Conservation (phyloP, 2,888 invertebrate species). For the Torymus texanus region DNA sequence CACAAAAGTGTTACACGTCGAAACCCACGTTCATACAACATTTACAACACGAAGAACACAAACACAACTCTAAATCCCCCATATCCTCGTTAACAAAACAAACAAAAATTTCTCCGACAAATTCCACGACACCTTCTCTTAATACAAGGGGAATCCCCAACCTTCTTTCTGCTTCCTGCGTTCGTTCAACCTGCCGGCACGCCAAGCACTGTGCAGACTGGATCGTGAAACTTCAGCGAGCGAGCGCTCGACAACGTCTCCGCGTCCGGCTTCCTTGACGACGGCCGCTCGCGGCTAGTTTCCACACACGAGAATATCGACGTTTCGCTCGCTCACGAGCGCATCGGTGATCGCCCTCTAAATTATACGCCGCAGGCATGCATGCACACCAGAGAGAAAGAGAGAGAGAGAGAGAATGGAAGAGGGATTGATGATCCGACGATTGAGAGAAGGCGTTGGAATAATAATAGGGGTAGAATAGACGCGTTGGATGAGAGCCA, state of each 20-base stretch:
- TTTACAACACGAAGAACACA: no score
- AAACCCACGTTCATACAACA: no score
- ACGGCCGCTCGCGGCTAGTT: conserved; percentile 13
- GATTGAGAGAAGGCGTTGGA: background rate
- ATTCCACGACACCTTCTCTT: no score
- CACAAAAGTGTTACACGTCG: no score
- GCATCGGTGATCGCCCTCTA: conserved; percentile 45
- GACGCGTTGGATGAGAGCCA: background rate
- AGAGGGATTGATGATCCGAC: no score
- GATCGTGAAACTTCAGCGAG: background rate
- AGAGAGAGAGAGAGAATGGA: no score
- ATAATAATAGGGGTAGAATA: background rate
- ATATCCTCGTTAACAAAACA: no score
- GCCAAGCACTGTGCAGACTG: background rate
- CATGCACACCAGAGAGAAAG: no score
- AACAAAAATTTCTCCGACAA: no score
- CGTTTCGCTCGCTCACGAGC: conserved; percentile 13
- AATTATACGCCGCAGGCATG: conserved; percentile 32
- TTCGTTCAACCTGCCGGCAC: conserved; percentile 38
- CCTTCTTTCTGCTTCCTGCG: no score
- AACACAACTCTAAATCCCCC: no score
- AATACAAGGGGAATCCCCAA: no score
- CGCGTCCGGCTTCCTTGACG: conserved; percentile 38
- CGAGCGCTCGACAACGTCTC: background rate
- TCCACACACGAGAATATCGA: conserved; percentile 22